Percentiles rank a stretch among this genome's conserved stretches.
Evolutionary conservation across 2,113 vertebrate genomes (phyloP).

Genomic region (Haemorhous mexicanus): DNA sequence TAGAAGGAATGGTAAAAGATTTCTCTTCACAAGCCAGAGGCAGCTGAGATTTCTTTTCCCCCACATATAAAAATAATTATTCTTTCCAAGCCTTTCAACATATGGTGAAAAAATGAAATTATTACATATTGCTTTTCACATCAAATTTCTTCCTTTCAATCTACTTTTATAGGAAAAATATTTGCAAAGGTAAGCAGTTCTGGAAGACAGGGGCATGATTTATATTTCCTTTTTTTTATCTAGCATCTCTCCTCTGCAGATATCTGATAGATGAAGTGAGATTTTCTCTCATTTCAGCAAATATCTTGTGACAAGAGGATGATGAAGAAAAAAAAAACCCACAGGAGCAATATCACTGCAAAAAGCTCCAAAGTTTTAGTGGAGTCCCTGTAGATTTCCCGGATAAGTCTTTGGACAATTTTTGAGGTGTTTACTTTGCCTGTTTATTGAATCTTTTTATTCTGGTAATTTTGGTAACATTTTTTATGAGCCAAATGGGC

Average conservation of each 20-base stretch:
- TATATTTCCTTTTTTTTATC: background rate
- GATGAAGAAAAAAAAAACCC: background rate
- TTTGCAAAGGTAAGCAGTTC: background rate
- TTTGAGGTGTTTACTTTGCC: background rate
- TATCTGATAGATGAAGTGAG: background rate
- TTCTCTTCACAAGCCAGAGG: background rate
- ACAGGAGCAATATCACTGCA: background rate
- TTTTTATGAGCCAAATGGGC: background rate
- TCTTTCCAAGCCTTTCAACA: background rate
- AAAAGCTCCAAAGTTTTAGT: background rate
- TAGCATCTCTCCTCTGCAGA: background rate
- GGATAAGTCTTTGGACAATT: background rate
- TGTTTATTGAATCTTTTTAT: background rate
- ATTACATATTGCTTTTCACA: slow-evolving; percentile 7
- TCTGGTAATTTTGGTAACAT: background rate
- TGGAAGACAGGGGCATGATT: background rate
- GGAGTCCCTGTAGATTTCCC: background rate
- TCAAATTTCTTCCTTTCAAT: background rate
- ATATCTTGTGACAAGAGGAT: background rate
- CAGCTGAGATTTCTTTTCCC: background rate
- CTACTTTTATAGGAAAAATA: background rate
- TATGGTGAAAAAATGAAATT: background rate
- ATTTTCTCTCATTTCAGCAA: background rate
- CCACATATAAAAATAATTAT: background rate
- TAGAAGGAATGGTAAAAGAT: background rate